Base-by-base conservation (phyloP, 2,113 vertebrate genomes). In the Myanophis thanlyinensis region DNA sequence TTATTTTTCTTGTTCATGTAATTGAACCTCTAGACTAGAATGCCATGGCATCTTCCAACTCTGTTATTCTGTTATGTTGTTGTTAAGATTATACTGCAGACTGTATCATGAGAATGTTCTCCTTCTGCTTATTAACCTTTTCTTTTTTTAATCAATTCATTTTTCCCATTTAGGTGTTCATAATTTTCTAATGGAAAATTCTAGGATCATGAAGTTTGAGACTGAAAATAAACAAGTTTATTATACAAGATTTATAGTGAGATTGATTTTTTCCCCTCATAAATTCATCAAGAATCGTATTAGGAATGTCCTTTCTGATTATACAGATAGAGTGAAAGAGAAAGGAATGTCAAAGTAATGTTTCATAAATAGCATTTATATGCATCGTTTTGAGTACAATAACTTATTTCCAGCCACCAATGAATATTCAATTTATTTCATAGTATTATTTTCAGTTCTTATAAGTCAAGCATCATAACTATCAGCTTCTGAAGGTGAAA, bases 381-480 rank as follows among this genome's bases (percentile, higher is more conserved):
- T 96, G 85, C 84, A 95, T 85, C 92, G 90, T 89, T 93, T 90
- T 93, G 5, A 85, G 94, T 90, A 96, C 94, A 97, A 97, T 95
- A 95, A 93, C 96, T 89, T 95, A 97, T 95, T 91, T 93, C 84
- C 91, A 96, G 96, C 95, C 95, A 44, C 95, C 95, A 96, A 94
- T 95, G 93, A 94, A 95, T 95, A 95, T 95, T 93, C 92, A 93
- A 95, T 97, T 95, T 96, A 96, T 96, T 96, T 96, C 96, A 95
- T 95, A 94, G 92, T 85, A 96, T 46, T 90, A 93, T 95, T 96
- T 97, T 93, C 87, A 90, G 94, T 89, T 96, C 95, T 95, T 93
- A 93, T 95, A 95, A 95, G 94, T 96, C 95, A 94, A 94, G 84
- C 88, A 97, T 94, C 92, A 94, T 91, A 93, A 96, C 91, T 95